phyloP scores from a whole-genome alignment of 2,888 invertebrate species.

The Oscheius sp. region DNA sequence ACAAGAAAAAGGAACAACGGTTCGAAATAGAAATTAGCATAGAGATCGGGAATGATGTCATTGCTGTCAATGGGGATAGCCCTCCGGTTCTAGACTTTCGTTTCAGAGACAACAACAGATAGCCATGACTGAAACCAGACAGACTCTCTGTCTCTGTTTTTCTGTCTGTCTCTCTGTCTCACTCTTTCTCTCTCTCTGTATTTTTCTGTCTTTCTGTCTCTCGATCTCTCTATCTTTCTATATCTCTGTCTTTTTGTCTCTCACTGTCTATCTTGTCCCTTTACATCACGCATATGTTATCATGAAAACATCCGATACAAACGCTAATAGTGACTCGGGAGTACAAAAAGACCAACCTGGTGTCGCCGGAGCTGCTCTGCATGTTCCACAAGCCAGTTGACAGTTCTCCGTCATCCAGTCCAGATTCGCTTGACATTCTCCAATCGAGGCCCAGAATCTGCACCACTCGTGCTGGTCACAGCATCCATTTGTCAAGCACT shows the following conservation, averaged over 20 bases:
- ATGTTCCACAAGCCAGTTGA: conserved; percentile 65
- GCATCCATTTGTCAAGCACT: conserved; percentile 67
- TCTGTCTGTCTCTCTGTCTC: too few relatives aligned
- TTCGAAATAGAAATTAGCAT: too few relatives aligned
- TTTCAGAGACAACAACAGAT: not conserved
- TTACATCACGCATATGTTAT: not conserved
- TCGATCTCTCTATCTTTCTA: too few relatives aligned
- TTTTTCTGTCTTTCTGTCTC: too few relatives aligned
- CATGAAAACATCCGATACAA: not conserved
- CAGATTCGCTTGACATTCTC: conserved; percentile 63
- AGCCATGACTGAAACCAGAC: not conserved
- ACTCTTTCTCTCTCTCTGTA: too few relatives aligned
- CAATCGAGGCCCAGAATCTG: conserved; percentile 64
- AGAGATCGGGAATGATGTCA: not conserved
- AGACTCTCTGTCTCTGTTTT: too few relatives aligned
- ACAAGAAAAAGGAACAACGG: too few relatives aligned
- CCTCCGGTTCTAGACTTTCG: not conserved
- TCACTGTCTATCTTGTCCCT: not conserved
- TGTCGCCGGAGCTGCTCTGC: conserved; percentile 54
- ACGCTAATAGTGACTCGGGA: not conserved
- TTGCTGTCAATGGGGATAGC: not conserved
- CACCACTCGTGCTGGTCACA: conserved; percentile 71
- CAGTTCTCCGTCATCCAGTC: conserved; percentile 69
- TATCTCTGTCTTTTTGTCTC: not conserved
- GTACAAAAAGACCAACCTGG: conserved; percentile 22